phyloP scores from a whole-genome alignment of 2,797 vertebrate species.

The Rhincodon typus region DNA sequence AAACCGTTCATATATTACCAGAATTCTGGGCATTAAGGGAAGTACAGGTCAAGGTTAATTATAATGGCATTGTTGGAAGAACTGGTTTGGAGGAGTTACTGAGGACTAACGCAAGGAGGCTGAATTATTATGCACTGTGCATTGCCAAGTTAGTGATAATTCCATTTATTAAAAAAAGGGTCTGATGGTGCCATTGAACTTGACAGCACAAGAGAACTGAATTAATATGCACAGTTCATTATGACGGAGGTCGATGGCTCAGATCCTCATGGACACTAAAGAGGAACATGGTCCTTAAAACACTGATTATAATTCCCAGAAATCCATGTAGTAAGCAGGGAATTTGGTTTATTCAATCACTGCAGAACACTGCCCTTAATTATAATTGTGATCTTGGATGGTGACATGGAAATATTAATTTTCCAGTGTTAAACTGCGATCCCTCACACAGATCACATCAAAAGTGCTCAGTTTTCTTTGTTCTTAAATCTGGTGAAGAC shows the following conservation, averaged over 20 bases:
- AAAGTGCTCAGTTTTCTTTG: not conserved
- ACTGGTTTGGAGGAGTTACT: not conserved
- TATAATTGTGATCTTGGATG: not conserved
- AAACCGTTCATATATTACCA: conserved; percentile 6
- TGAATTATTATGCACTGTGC: conserved; percentile 13
- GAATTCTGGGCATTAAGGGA: not conserved
- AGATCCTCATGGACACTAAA: not conserved
- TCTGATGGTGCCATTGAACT: not conserved
- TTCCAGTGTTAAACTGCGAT: not conserved
- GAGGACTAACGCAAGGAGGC: not conserved
- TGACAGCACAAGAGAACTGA: not conserved
- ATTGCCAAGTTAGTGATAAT: conserved; percentile 29
- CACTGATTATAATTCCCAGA: not conserved
- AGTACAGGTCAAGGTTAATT: conserved; percentile 27
- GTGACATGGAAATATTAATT: not conserved
- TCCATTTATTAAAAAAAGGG: conserved; percentile 21
- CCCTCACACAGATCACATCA: not conserved
- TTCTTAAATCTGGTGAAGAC: not conserved
- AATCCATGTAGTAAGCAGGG: not conserved
- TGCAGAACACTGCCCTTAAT: conserved; percentile 11
- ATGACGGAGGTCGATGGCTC: not conserved
- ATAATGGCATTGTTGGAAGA: not conserved
- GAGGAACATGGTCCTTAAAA: not conserved
- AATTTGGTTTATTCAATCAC: not conserved
- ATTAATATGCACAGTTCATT: conserved; percentile 36